These are phyloP conservation scores for Scytalopus superciliaris DNA, from an alignment of 2,113 vertebrate genomes.

Conservation along the genomic window DNA sequence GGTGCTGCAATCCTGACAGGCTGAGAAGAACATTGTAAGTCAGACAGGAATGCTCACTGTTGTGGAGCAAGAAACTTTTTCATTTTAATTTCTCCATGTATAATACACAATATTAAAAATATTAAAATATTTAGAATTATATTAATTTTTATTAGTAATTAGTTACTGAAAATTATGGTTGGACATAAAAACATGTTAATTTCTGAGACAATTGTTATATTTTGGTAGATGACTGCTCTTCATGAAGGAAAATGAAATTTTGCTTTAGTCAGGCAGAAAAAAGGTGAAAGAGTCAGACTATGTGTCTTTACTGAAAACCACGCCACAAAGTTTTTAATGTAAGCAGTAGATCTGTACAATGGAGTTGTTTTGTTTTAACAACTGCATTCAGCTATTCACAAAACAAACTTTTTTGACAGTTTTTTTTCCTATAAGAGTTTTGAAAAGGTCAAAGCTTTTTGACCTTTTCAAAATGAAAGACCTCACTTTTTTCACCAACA, in stretches of 20 bases:
- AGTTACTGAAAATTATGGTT: neutral
- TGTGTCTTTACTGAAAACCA: neutral
- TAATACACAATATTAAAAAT: neutral
- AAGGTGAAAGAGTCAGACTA: neutral
- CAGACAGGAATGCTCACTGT: neutral
- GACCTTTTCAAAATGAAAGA: slow-evolving; percentile 63
- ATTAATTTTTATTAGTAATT: neutral
- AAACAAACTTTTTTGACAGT: slow-evolving; percentile 63
- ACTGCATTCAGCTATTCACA: slow-evolving; percentile 24
- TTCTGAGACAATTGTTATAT: neutral
- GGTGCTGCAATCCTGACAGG: slow-evolving; percentile 29
- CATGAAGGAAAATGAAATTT: neutral
- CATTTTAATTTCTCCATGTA: neutral
- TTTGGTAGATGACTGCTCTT: neutral
- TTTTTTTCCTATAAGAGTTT: slow-evolving; percentile 43
- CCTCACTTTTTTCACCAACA: slow-evolving; percentile 57
- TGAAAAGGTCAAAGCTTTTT: slow-evolving; percentile 67
- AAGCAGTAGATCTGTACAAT: neutral
- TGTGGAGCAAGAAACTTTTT: neutral
- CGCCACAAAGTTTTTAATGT: neutral
- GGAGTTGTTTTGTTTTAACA: slow-evolving; percentile 18
- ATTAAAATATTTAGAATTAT: neutral
- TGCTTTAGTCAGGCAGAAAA: neutral
- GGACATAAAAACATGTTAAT: neutral
- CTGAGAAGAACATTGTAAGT: slow-evolving; percentile 11